Percentiles rank a stretch among this genome's conserved stretches.
phyloP scores from a whole-genome alignment of 2,113 vertebrate genomes.

The Elanus axillaris region DNA sequence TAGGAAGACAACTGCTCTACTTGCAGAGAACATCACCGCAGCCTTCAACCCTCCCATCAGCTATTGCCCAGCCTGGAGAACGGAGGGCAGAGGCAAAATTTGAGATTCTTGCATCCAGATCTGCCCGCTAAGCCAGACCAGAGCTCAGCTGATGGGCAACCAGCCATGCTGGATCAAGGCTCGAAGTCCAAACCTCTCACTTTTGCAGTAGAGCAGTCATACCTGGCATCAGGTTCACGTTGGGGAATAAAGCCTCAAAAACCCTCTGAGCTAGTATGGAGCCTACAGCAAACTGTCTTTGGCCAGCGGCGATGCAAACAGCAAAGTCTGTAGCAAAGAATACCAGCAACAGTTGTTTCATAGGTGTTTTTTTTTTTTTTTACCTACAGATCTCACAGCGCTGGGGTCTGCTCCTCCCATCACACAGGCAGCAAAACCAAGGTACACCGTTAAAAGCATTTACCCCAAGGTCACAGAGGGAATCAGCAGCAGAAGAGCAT shows the following conservation, averaged over 20 bases:
- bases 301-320: neutral
- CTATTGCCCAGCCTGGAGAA: neutral
- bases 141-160: neutral
- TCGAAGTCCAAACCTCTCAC: neutral
- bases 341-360: neutral
- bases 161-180: neutral
- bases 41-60: neutral
- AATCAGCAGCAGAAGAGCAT: neutral
- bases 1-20: neutral
- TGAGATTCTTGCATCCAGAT: neutral
- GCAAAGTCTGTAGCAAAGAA: neutral
- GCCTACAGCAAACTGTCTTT: neutral
- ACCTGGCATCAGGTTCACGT: neutral
- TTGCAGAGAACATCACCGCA: neutral
- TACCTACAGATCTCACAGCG: neutral
- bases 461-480: neutral
- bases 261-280: neutral
- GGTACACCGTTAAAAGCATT: neutral
- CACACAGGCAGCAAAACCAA: neutral
- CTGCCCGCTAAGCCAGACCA: neutral
- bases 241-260: neutral
- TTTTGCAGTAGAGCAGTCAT: neutral
- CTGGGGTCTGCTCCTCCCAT: neutral
- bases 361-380: neutral
- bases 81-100: neutral